Conservation (phyloP, 2,113 vertebrate genomes). For the Athene cunicularia region DNA sequence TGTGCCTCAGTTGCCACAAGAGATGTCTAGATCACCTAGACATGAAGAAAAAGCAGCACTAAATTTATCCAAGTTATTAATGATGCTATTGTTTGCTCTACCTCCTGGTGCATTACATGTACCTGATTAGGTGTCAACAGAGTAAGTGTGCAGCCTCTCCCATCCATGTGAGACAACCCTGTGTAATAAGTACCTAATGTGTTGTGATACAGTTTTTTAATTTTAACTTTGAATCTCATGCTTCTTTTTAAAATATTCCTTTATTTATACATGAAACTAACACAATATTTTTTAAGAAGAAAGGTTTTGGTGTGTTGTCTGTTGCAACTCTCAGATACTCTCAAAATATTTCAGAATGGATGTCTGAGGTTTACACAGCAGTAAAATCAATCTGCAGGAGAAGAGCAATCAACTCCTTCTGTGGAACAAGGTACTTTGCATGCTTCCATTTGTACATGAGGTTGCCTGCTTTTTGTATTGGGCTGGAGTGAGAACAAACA, state of each 20-base stretch:
- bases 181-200: not conserved
- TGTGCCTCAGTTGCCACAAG: no score
- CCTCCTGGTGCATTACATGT: rapidly evolving
- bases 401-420: not conserved
- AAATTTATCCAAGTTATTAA: not conserved
- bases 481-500: not conserved
- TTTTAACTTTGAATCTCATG: not conserved
- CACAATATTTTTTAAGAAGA: not conserved
- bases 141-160: not conserved
- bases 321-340: not conserved
- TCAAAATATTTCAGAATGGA: not conserved
- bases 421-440: not conserved
- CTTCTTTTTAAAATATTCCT: not conserved
- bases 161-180: not conserved
- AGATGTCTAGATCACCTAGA: not conserved
- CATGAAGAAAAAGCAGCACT: not conserved
- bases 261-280: not conserved
- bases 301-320: not conserved
- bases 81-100: not conserved
- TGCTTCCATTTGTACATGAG: not conserved
- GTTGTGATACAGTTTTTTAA: not conserved
- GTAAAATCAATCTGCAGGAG: not conserved
- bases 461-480: not conserved
- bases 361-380: not conserved
- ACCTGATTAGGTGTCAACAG: not conserved